Evolutionary conservation across 1,140 invertebrate genomes (phyloP).

Genomic region (Stegodyphus dumicola): DNA sequence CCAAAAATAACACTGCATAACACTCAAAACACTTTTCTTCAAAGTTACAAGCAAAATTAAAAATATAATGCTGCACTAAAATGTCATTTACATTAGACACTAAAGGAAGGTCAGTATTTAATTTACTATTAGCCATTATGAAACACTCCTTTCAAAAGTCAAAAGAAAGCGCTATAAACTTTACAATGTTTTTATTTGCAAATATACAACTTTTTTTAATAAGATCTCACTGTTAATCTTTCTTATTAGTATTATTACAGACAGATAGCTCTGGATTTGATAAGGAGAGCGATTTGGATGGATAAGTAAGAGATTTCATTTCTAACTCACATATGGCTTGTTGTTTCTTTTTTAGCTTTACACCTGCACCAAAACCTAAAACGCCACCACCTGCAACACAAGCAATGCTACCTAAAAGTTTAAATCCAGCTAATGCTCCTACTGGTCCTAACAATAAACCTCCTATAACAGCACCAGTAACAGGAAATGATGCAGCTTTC

Average conservation of each 20-base stretch:
- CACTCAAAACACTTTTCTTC: conserved; percentile 63
- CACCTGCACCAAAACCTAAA: conserved; percentile 30
- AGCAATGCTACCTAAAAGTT: conserved; percentile 19
- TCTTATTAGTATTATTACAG: background rate
- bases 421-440: conserved; percentile 38
- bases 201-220: background rate
- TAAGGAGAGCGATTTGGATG: background rate
- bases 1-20: conserved; percentile 62
- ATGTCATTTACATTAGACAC: conserved; percentile 67
- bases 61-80: conserved; percentile 64
- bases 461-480: conserved; percentile 38
- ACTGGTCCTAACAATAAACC: conserved; percentile 29
- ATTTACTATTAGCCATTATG: background rate
- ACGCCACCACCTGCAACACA: conserved; percentile 14
- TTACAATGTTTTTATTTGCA: background rate
- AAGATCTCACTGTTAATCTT: background rate
- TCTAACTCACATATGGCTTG: background rate
- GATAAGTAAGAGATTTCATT: conserved; percentile 30
- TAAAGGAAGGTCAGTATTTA: conserved; percentile 66
- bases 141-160: background rate
- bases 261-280: conserved; percentile 31
- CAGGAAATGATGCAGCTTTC: conserved; percentile 28
- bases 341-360: conserved; percentile 17
- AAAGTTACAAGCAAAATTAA: conserved; percentile 61
- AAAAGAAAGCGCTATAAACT: background rate